Evolutionary conservation across 2,888 invertebrate genomes (phyloP).

Genomic region (Rapana venosa): DNA sequence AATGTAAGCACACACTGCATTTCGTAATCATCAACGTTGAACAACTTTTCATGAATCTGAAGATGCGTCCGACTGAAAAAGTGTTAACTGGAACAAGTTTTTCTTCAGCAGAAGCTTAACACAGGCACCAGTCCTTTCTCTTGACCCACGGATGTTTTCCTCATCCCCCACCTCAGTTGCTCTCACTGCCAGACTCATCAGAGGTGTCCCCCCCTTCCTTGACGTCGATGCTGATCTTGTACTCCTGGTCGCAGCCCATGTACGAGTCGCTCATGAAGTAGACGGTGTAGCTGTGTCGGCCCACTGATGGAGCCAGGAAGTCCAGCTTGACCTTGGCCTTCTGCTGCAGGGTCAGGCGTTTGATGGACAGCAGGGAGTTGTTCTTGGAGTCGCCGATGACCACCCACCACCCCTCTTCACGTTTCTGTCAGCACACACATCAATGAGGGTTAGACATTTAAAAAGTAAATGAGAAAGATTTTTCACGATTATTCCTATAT

Average conservation of each 20-base stretch:
- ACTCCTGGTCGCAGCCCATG: conserved; percentile 99
- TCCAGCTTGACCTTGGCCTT: conserved; percentile 92
- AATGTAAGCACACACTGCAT: too few relatives aligned
- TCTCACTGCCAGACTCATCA: conserved; percentile 68
- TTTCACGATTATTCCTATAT: too few relatives aligned
- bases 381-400: conserved; percentile 97
- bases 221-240: conserved; percentile 85
- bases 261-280: conserved; percentile 99
- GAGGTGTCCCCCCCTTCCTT: conserved; percentile 68
- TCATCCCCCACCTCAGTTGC: conserved; percentile 35
- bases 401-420: conserved; percentile 90
- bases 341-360: conserved; percentile 95
- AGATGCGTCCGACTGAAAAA: neutral
- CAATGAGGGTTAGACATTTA: too few relatives aligned
- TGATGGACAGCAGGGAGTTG: conserved; percentile 97
- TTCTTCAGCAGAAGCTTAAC: neutral
- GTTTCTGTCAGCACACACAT: conserved; percentile 77
- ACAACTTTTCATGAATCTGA: neutral
- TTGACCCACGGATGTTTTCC: neutral
- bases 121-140: neutral
- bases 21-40: too few relatives aligned
- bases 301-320: conserved; percentile 93
- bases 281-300: conserved; percentile 93
- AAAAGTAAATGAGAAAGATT: too few relatives aligned
- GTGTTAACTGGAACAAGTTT: neutral